A percentile compares a stretch with the other conserved stretches of the same genome.
These are phyloP conservation scores for Cyclura pinguis DNA, from an alignment of 2,797 vertebrate species.

Conservation along the genomic window DNA sequence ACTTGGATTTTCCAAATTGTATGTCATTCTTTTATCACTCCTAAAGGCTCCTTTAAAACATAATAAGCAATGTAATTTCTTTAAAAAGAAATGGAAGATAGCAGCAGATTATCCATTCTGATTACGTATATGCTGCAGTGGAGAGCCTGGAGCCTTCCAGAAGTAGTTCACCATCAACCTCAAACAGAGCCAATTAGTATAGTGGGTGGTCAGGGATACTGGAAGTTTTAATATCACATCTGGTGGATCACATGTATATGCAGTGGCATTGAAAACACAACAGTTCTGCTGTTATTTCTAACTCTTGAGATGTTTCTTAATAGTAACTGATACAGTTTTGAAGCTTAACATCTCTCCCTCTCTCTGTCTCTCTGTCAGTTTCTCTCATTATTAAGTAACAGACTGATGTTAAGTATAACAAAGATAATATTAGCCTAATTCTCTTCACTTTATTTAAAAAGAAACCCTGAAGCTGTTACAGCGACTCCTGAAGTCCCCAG, in stretches of 20 bases:
- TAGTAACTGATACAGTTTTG: neutral
- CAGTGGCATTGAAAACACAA: too few species aligned
- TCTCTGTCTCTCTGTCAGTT: neutral
- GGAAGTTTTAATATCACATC: too few species aligned
- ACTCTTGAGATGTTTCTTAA: neutral
- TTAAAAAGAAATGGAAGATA: too few species aligned
- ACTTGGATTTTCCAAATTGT: neutral
- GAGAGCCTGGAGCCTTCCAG: too few species aligned
- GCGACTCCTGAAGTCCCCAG: slow-evolving; percentile 95
- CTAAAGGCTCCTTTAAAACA: too few species aligned
- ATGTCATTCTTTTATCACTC: neutral
- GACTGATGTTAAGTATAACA: slow-evolving; percentile 50
- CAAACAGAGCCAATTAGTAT: too few species aligned
- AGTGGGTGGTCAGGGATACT: neutral
- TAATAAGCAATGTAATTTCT: too few species aligned
- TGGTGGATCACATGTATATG: neutral
- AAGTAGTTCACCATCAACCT: too few species aligned
- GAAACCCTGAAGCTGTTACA: slow-evolving; percentile 96
- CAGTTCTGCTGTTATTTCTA: neutral
- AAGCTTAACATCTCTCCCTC: slow-evolving; percentile 2
- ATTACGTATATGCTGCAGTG: too few species aligned
- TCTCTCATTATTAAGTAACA: slow-evolving; percentile 46
- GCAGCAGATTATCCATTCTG: neutral
- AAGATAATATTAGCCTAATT: slow-evolving; percentile 69
- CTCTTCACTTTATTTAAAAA: slow-evolving; percentile 80